Evolutionary conservation across 2,113 vertebrate species (phyloP).

Genomic region (Mesocricetus auratus): DNA sequence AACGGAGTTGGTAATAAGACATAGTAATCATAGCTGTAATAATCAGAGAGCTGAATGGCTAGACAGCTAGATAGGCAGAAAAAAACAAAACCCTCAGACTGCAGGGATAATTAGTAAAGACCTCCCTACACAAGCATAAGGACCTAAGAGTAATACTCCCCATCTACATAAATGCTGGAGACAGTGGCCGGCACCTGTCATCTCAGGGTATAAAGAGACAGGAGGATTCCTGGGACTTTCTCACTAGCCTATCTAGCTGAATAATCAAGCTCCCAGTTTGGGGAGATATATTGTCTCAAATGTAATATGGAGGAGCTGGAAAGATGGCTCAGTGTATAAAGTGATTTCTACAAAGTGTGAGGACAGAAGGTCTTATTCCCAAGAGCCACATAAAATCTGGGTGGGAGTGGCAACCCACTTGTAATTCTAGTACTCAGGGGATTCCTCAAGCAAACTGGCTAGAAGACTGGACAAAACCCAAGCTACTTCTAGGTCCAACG

Average conservation of each 20-base stretch:
- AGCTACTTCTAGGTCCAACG: background rate
- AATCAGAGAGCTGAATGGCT: background rate
- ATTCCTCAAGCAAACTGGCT: background rate
- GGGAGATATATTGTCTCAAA: background rate
- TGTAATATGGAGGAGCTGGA: background rate
- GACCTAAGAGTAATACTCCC: background rate
- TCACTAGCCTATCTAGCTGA: background rate
- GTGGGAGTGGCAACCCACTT: background rate
- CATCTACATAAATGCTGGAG: background rate
- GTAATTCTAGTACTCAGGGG: too few species aligned
- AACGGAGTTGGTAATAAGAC: background rate
- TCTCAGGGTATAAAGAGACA: background rate
- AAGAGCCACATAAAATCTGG: background rate
- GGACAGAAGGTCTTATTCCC: background rate
- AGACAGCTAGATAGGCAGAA: background rate
- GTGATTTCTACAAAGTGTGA: background rate
- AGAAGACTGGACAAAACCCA: background rate
- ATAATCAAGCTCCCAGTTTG: background rate
- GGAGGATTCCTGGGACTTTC: background rate
- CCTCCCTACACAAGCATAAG: background rate
- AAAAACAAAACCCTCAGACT: background rate
- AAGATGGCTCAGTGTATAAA: background rate
- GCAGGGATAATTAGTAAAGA: background rate
- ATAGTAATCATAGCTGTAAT: background rate
- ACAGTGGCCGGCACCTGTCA: too few species aligned